Percentiles rank a stretch among this genome's conserved stretches.
phyloP scores from a whole-genome alignment of 2,888 invertebrate species.

The Nephrotoma guestfalica region DNA sequence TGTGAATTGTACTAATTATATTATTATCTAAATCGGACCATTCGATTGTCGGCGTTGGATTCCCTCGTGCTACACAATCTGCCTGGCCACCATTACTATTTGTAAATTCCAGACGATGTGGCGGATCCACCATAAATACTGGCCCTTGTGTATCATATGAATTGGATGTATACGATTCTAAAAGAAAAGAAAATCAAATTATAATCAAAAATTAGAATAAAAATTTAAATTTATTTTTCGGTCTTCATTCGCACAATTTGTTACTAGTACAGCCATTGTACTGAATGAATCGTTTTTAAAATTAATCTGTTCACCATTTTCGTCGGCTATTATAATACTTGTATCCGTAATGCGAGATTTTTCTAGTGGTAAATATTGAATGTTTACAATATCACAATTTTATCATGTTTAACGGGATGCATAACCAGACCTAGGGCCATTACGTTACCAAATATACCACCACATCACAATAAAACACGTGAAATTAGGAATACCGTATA shows the following conservation, averaged over 20 bases:
- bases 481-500: too few relatives aligned
- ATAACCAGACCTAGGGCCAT: too few relatives aligned
- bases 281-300: not conserved
- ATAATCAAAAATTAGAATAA: too few relatives aligned
- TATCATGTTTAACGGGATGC: too few relatives aligned
- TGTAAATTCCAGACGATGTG: constrained; percentile 38
- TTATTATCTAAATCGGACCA: constrained; percentile 39
- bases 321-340: not conserved
- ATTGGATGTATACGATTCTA: constrained; percentile 20
- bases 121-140: constrained; percentile 37
- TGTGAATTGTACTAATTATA: constrained; percentile 36
- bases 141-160: constrained; percentile 42
- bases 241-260: too few relatives aligned
- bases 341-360: not conserved
- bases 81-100: constrained; percentile 37
- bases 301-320: not conserved
- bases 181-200: not conserved
- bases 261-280: not conserved
- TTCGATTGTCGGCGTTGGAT: constrained; percentile 38
- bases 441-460: too few relatives aligned
- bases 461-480: too few relatives aligned
- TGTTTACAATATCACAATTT: too few relatives aligned
- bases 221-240: too few relatives aligned
- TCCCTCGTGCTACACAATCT: constrained; percentile 39
- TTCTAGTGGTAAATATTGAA: not conserved